Evolutionary conservation across 2,797 vertebrate species (phyloP).

Genomic region (Onychomys arenicola): DNA sequence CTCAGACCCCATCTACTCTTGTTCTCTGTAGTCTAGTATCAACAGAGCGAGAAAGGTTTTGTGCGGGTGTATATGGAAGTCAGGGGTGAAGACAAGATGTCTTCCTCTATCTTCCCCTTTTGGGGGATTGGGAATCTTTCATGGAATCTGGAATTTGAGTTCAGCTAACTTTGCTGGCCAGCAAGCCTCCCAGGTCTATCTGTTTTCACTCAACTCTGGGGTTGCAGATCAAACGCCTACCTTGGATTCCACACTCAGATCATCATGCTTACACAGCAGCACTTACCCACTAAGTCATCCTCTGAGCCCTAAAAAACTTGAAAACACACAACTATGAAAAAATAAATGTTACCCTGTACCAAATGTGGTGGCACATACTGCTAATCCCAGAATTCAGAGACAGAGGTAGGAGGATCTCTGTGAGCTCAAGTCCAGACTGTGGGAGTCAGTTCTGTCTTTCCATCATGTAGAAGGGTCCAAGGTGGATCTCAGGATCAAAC

Average conservation of each 20-base stretch:
- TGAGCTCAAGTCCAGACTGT: neutral
- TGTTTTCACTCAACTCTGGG: neutral
- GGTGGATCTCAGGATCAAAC: neutral
- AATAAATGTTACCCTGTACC: neutral
- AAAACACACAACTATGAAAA: neutral
- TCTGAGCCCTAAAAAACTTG: neutral
- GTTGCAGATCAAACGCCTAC: neutral
- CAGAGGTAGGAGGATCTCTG: neutral
- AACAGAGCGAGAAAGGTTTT: neutral
- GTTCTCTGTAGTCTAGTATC: neutral
- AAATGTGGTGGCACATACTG: neutral
- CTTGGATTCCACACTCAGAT: neutral
- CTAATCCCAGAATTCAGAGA: neutral
- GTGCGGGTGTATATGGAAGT: neutral
- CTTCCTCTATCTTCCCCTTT: neutral
- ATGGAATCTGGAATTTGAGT: neutral
- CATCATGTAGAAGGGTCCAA: too few relatives aligned
- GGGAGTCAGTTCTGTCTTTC: neutral
- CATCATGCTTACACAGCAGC: neutral
- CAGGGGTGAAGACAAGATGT: neutral
- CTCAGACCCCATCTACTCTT: neutral
- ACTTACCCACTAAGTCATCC: neutral
- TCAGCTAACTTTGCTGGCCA: neutral
- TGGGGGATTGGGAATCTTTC: neutral
- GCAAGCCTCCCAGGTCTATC: neutral